A percentile compares a stretch with the other conserved stretches of the same genome.
Evolutionary conservation across 1,140 invertebrate genomes (phyloP).

Genomic region (Zeugodacus cucurbitae): DNA sequence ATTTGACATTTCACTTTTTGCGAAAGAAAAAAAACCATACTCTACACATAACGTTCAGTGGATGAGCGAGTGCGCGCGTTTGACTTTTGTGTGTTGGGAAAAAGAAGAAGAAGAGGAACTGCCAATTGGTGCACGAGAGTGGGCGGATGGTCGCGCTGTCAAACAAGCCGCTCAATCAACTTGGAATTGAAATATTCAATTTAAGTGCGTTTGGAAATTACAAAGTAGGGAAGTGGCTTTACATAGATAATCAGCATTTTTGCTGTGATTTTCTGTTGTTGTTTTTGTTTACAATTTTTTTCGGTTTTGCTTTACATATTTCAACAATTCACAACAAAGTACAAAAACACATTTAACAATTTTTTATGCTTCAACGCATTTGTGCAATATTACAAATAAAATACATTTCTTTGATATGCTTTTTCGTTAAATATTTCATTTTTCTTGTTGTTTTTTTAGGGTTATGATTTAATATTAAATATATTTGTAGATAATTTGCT

Average conservation of each 20-base stretch:
- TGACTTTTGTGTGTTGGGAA: background rate
- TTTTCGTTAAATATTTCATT: constrained; percentile 47
- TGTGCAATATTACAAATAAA: background rate
- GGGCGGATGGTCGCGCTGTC: background rate
- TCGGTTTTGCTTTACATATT: background rate
- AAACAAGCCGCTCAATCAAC: background rate
- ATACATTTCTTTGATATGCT: background rate
- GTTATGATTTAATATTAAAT: constrained; percentile 46
- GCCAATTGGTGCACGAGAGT: background rate
- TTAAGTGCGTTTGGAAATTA: background rate
- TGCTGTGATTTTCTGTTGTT: background rate
- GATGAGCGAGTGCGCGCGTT: background rate
- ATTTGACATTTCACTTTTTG: background rate
- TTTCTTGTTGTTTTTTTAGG: constrained; percentile 23
- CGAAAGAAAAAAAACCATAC: background rate
- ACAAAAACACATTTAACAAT: constrained; percentile 19
- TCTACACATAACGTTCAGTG: background rate
- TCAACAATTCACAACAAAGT: background rate
- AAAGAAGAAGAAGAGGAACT: background rate
- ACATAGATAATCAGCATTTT: background rate
- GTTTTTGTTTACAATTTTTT: background rate
- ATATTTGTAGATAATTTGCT: constrained; percentile 48
- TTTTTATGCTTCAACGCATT: background rate
- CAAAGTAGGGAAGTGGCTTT: background rate
- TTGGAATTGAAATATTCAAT: background rate